Evolutionary conservation across 2,797 vertebrate species (phyloP), one percentile per base, ranked within the genome.

Genomic region (Poeciliopsis gracilis): DNA sequence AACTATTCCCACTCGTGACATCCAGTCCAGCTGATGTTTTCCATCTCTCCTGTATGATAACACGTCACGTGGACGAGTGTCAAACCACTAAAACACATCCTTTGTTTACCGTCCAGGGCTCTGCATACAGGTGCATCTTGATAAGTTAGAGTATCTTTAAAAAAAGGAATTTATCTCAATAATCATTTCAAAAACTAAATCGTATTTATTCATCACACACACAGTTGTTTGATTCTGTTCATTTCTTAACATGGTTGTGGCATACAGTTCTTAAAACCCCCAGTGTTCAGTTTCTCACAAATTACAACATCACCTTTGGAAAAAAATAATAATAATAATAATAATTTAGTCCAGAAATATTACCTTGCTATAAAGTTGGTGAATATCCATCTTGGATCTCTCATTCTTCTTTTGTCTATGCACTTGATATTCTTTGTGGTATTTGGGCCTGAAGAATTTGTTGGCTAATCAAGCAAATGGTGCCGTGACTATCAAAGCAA

Each of bases 101-200:
- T 91, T 83, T 86, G 81, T 85, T 86, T 76, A 80, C 84, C 84
- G 70, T 79, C 73, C 78, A 67, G 80, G 85, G 85, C 71, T 63
- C 91, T 93, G 93, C 84, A 95, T 94, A 94, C 38, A 43, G 25
- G 23, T 45, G 66, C 63, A 45, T 69, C 41, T 69, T n/a, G 12
- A 69, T 69, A 45, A 43, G n/a, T 8, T 16, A n/a, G 11, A 67
- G 5, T 25, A 41, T 67, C 66, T 6, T 45, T 12, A 43, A 45
- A 69, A 69, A 43, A n/a, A 9, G 25, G 8, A 10, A 25, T 67
- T 67, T 38, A 69, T 69, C 5, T 45, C 3, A 69, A 41, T 69
- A n/a, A 45, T 45, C 5, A n/a, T 3, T 45, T 69, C 5, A 69
- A 43, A 69, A 69, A 41, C 5, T 45, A 23, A 67, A 67, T 41